These are phyloP conservation scores for Nasonia longicornis DNA, from an alignment of 1,140 invertebrate species.

Conservation along the genomic window DNA sequence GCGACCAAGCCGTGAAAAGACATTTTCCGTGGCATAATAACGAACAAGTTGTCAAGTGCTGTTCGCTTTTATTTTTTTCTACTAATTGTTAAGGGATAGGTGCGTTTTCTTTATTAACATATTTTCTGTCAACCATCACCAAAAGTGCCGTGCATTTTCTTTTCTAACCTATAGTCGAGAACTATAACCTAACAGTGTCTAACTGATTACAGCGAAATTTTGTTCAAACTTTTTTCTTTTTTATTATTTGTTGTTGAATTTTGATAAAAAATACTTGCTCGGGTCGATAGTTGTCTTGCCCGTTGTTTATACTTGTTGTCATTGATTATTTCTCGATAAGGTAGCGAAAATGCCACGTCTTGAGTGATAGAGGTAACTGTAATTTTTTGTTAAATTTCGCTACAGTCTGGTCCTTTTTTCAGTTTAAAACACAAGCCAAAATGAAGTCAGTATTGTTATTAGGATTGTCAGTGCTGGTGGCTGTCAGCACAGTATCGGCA, in stretches of 20 bases:
- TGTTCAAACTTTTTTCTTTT: neutral
- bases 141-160: neutral
- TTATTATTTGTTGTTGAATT: neutral
- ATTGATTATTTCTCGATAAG: neutral
- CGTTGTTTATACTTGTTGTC: neutral
- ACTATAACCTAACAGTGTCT: neutral
- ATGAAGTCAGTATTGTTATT: constrained; percentile 51
- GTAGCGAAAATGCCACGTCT: constrained; percentile 5
- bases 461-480: constrained; percentile 51
- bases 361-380: neutral
- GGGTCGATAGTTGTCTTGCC: neutral
- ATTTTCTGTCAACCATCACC: neutral
- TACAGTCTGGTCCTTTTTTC: neutral
- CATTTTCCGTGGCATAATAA: neutral
- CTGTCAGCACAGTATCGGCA: constrained; percentile 55
- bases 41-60: neutral
- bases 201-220: neutral
- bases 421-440: constrained; percentile 27
- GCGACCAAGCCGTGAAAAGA: constrained; percentile 40
- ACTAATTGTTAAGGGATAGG: constrained; percentile 35
- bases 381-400: neutral
- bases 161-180: constrained; percentile 4
- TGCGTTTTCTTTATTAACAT: constrained; percentile 25
- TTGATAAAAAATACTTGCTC: neutral
- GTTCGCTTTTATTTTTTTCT: neutral